Conservation (phyloP, 1,140 invertebrate species). For the Leptinotarsa lineolata region DNA sequence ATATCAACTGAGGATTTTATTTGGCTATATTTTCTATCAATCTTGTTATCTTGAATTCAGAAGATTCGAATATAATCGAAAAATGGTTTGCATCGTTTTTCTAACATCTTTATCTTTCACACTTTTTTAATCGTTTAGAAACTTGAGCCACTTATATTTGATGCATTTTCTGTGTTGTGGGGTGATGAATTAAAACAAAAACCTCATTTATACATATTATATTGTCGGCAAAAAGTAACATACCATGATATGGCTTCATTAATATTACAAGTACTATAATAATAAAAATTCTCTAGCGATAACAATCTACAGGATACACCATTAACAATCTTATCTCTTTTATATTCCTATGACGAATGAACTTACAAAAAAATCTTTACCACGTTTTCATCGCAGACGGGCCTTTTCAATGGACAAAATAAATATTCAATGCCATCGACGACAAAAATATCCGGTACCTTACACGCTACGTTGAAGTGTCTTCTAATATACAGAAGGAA, state of each 20-base stretch:
- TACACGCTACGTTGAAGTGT: neutral
- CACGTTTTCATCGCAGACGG: slow-evolving; percentile 1
- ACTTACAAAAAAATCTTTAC: neutral
- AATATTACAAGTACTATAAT: slow-evolving; percentile 49
- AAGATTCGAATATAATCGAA: no score
- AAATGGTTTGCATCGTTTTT: no score
- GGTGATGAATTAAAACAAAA: no score
- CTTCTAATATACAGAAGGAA: slow-evolving; percentile 6
- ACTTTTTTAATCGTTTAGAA: no score
- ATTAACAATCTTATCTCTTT: slow-evolving; percentile 52
- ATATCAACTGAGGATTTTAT: no score
- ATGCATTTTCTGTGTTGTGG: no score
- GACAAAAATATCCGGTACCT: neutral
- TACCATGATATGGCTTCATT: slow-evolving; percentile 53
- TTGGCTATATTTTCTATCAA: no score
- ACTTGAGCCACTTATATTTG: no score
- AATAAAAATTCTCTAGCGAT: slow-evolving; percentile 57
- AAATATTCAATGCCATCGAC: neutral
- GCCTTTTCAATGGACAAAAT: neutral
- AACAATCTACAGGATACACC: slow-evolving; percentile 56
- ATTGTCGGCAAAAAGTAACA: slow-evolving; percentile 57
- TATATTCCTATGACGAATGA: neutral
- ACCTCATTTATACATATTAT: slow-evolving; percentile 43
- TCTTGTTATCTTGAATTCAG: no score
- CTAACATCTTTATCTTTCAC: no score